A percentile compares a stretch with the other conserved stretches of the same genome.
Evolutionary conservation across 2,113 vertebrate species (phyloP).

Genomic region (Oreotrochilus melanogaster): DNA sequence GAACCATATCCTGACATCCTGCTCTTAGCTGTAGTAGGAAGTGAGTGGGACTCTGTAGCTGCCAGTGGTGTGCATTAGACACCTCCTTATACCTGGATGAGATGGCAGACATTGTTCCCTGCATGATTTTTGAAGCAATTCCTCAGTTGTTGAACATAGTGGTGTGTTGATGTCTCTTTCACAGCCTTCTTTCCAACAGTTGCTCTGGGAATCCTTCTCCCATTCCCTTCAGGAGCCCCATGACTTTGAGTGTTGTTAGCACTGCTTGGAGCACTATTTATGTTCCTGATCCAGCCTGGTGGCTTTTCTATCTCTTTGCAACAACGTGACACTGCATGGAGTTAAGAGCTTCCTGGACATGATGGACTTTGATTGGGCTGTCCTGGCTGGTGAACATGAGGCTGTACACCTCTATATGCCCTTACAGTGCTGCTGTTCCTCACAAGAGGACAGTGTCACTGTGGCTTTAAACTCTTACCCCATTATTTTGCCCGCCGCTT

Average conservation of each 20-base stretch:
- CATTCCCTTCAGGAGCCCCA: background rate
- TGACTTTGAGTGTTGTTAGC: background rate
- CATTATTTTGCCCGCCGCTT: background rate
- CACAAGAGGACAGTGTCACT: accelerated
- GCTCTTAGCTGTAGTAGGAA: background rate
- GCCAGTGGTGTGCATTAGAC: background rate
- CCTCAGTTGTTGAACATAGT: background rate
- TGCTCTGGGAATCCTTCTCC: background rate
- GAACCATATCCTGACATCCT: background rate
- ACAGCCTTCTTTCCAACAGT: background rate
- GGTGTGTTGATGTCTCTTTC: background rate
- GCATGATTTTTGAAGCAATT: background rate
- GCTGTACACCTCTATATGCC: accelerated
- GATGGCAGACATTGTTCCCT: background rate
- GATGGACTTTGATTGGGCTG: background rate
- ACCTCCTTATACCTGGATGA: background rate
- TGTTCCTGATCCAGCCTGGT: background rate
- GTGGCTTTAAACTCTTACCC: background rate
- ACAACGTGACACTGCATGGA: accelerated
- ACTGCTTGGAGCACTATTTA: background rate
- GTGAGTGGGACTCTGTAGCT: background rate
- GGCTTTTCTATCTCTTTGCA: background rate
- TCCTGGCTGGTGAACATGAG: background rate
- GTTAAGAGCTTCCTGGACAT: background rate
- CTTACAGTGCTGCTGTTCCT: background rate